These are phyloP conservation scores for Ciconia maguari DNA, from an alignment of 2,113 vertebrate species.

Conservation along the genomic window DNA sequence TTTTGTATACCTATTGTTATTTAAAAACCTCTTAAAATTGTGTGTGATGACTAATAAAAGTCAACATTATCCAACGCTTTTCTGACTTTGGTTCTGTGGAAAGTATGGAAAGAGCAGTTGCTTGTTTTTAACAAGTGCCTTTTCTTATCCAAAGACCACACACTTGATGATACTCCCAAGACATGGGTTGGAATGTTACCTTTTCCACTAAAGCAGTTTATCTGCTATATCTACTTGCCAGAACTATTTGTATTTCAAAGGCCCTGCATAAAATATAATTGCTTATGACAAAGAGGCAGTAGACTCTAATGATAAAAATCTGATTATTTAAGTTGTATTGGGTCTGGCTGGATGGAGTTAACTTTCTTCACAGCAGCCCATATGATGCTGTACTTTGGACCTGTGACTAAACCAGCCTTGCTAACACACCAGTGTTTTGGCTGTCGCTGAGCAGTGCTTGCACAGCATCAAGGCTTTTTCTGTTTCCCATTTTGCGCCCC, in stretches of 20 bases:
- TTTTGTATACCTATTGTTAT: not conserved
- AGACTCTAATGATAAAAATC: not conserved
- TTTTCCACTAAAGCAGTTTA: not conserved
- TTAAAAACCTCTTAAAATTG: not conserved
- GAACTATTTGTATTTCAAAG: not conserved
- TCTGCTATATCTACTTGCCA: not conserved
- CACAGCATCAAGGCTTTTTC: not conserved
- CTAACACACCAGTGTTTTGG: not conserved
- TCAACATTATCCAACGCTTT: not conserved
- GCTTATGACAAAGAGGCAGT: not conserved
- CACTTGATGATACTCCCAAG: not conserved
- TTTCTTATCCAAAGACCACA: not conserved
- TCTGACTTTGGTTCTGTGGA: not conserved
- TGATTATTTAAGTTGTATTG: not conserved
- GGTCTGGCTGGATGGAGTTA: not conserved
- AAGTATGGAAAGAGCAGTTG: not conserved
- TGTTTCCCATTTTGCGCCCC: not conserved
- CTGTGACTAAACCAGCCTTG: not conserved
- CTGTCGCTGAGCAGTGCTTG: not conserved
- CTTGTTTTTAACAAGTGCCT: not conserved
- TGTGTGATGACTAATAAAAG: not conserved
- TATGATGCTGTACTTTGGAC: not conserved
- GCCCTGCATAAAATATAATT: not conserved
- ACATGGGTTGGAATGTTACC: not conserved
- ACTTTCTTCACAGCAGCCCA: accelerated